Evolutionary conservation across 2,888 invertebrate genomes (phyloP), one percentile per base, ranked within the genome.

Genomic region (Megaustenia siamemsis): DNA sequence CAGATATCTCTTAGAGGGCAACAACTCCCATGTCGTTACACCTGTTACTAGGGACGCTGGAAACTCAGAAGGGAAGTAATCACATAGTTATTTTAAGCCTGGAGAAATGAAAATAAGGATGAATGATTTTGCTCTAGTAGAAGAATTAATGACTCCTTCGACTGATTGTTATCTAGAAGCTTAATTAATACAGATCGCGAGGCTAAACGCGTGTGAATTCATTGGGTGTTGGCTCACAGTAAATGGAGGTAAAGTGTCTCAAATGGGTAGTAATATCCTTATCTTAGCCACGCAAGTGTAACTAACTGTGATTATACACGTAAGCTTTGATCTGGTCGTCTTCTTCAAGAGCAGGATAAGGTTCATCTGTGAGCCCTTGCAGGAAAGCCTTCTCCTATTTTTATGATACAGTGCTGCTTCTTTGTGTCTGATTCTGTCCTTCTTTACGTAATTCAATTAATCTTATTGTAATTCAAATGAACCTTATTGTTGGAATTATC

Each of bases 111-210:
- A 60, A 40, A 43, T 63, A 63, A 40, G 32, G 43, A 78, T 28
- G 78, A 40, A 60, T 43, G 43, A 60, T 66, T 43, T 66, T 49
- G 21, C 24, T 45, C 8, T 21, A 43, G 56, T 32, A 40, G 28
- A 32, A 21, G 45, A 78, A 78, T 60, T 78, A 78, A 78, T 78
- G 40, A 78, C 75, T 24, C 73, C n/a, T n/a, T 12, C 28, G 38
- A 2, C 56, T 35, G 76, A 76, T 77, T 60, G 63, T 63, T 77
- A 77, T 77, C 77, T 63, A 15, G 10, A 6, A 18, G 21, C 15
- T 63, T 77, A 77, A 77, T 77, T 77, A 77, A 77, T 77, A 77
- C 63, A 43, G 77, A 77, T 77, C 63, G 49, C 28, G 40, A 77
- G 1, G 77, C n/a, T 77, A 24, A 77, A 63, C 63, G 43, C 18